phyloP scores from a whole-genome alignment of 2,888 invertebrate species.

The Linyphia triangularis region DNA sequence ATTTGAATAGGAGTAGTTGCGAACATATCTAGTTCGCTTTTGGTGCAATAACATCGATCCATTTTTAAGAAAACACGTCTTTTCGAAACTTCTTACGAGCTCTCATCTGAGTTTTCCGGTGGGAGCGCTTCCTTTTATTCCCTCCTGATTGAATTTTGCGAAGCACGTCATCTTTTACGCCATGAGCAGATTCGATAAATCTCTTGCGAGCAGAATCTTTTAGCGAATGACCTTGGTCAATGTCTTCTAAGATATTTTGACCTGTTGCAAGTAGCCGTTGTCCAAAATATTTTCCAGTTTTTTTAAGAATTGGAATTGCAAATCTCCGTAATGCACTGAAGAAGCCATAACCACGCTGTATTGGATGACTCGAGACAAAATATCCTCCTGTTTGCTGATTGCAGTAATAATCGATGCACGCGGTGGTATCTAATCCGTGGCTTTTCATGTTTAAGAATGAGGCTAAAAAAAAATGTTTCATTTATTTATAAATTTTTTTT shows the following conservation, averaged over 20 bases:
- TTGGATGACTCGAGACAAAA: background rate
- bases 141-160: constrained; percentile 22
- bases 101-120: background rate
- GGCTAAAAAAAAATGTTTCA: background rate
- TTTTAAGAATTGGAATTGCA: background rate
- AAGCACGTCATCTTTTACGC: constrained; percentile 5
- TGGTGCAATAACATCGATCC: constrained; percentile 18
- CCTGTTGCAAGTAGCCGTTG: constrained; percentile 1
- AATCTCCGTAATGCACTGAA: constrained; percentile 10
- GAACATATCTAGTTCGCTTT: constrained; percentile 24
- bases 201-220: background rate
- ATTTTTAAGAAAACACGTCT: constrained; percentile 20
- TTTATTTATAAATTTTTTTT: background rate
- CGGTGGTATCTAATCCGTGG: background rate
- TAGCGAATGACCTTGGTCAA: background rate
- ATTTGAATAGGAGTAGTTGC: constrained; percentile 9
- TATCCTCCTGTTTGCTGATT: background rate
- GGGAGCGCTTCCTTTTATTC: background rate
- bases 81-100: background rate
- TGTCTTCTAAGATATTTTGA: background rate
- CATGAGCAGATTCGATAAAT: constrained; percentile 9
- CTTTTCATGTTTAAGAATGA: background rate
- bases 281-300: constrained; percentile 11
- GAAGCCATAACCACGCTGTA: background rate
- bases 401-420: background rate